A percentile compares a stretch with the other conserved stretches of the same genome.
phyloP scores from a whole-genome alignment of 1,140 invertebrate species.

The Diachasma alloeum region DNA sequence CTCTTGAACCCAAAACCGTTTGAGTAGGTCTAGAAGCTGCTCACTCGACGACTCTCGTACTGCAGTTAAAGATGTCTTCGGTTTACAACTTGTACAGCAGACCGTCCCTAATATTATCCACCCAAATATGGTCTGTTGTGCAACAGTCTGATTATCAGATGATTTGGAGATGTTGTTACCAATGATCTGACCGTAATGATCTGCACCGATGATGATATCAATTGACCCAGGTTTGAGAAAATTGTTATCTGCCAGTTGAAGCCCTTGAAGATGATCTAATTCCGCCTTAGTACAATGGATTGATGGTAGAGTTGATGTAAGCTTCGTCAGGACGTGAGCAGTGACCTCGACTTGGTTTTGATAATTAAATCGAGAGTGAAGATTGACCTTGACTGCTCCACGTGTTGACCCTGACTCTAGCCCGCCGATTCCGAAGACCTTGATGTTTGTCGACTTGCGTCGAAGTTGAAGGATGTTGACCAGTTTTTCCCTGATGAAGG shows the following conservation, averaged over 20 bases:
- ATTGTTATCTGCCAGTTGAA: background rate
- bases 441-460: background rate
- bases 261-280: background rate
- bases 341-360: too few relatives aligned
- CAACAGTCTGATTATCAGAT: background rate
- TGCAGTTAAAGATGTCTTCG: background rate
- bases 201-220: conserved; percentile 16
- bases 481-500: background rate
- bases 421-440: background rate
- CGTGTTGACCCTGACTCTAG: background rate
- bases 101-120: too few relatives aligned
- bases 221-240: too few relatives aligned
- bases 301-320: too few relatives aligned
- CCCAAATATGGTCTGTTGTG: background rate
- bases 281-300: too few relatives aligned
- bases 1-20: conserved; percentile 30
- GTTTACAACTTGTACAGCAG: background rate
- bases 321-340: too few relatives aligned
- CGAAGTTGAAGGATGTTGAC: background rate
- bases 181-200: background rate
- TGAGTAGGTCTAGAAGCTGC: background rate
- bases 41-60: background rate
- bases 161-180: too few relatives aligned
- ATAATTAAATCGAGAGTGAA: too few relatives aligned
- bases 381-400: too few relatives aligned